These are phyloP conservation scores for Monopterus albus DNA, from an alignment of 2,113 vertebrate genomes.

Conservation along the genomic window DNA sequence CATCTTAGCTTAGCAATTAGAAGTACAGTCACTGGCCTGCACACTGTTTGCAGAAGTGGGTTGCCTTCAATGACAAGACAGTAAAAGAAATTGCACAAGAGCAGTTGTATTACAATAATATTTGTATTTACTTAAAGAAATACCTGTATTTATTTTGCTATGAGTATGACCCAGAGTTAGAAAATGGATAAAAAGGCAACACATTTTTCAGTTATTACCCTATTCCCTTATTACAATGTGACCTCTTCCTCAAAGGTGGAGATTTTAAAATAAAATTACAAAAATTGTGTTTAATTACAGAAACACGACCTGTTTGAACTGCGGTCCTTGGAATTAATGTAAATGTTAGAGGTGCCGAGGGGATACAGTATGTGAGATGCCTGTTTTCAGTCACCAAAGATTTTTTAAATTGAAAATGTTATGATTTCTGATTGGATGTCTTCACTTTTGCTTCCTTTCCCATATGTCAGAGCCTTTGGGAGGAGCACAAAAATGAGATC, in stretches of 20 bases:
- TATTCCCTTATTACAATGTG: neutral
- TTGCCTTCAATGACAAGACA: neutral
- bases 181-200: too few species aligned
- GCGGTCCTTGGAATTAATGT: neutral
- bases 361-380: conserved; percentile 9
- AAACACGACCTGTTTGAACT: neutral
- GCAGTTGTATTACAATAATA: too few species aligned
- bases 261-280: neutral
- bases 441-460: conserved; percentile 21
- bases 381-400: conserved; percentile 14
- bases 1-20: conserved; percentile 39
- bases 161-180: too few species aligned
- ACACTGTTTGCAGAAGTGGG: too few species aligned
- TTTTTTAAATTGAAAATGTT: conserved; percentile 47
- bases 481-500: conserved; percentile 39
- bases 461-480: conserved; percentile 43
- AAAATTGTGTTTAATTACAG: neutral
- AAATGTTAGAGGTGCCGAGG: conserved; percentile 14
- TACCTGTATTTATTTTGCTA: too few species aligned
- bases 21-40: neutral
- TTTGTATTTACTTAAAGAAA: too few species aligned
- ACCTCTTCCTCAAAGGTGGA: neutral
- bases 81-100: neutral
- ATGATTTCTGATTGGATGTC: conserved; percentile 38
- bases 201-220: too few species aligned